phyloP scores from a whole-genome alignment of 64 coral and sea anemone species.

The Stichodactyla helianthus region DNA sequence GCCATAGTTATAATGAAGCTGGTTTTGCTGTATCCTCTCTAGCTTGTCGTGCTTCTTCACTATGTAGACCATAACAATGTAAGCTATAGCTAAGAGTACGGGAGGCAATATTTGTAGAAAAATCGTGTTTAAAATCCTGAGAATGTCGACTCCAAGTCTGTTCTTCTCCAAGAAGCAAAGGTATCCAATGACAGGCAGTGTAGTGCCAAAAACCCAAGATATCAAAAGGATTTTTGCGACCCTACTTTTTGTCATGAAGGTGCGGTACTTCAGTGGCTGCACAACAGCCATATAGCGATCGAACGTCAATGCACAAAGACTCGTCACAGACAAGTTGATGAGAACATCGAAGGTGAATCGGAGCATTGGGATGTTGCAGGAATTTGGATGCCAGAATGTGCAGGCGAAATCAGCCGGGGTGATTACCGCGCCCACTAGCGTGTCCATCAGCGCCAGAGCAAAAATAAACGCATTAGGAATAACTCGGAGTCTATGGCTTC shows the following conservation, averaged over 20 bases:
- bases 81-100: neutral
- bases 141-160: neutral
- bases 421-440: neutral
- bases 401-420: conserved; percentile 24
- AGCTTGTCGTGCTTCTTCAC: neutral
- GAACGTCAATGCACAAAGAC: conserved; percentile 16
- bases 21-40: neutral
- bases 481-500: neutral
- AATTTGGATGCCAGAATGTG: conserved; percentile 10
- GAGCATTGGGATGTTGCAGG: neutral
- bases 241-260: neutral
- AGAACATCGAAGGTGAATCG: conserved; percentile 15
- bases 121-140: neutral
- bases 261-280: neutral
- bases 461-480: conserved; percentile 13
- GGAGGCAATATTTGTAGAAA: conserved; percentile 26
- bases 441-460: conserved; percentile 25
- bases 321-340: conserved; percentile 24
- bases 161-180: neutral
- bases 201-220: neutral
- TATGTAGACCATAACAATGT: conserved; percentile 5
- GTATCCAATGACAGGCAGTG: neutral
- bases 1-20: conserved; percentile 11
- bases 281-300: conserved; percentile 5
- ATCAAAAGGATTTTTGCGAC: neutral